Evolutionary conservation across 2,888 invertebrate species (phyloP).

Genomic region (Himalopsyche tibetana): DNA sequence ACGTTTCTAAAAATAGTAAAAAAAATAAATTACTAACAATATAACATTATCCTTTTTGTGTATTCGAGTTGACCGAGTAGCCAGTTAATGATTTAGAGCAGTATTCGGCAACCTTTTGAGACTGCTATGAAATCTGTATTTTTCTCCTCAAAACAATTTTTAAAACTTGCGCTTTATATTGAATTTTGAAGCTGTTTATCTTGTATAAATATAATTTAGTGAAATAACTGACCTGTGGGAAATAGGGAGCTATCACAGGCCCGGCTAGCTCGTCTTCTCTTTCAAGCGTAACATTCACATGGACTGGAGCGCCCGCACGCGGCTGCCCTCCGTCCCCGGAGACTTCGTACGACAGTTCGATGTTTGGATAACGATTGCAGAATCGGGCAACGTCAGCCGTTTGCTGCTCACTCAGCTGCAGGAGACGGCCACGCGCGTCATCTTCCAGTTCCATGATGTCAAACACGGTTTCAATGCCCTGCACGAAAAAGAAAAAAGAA

Average conservation of each 20-base stretch:
- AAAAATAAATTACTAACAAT: background rate
- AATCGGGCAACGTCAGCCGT: constrained; percentile 99
- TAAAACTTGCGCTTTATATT: too few species aligned
- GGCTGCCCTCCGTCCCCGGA: constrained; percentile 70
- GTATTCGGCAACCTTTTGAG: too few species aligned
- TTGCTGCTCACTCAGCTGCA: constrained; percentile 89
- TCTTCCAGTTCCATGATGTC: constrained; percentile 98
- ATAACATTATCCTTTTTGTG: background rate
- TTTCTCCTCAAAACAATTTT: too few species aligned
- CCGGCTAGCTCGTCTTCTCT: constrained; percentile 98
- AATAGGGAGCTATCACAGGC: constrained; percentile 98
- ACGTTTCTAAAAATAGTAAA: constrained; percentile 81
- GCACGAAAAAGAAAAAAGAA: constrained; percentile 57
- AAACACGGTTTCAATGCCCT: constrained; percentile 93
- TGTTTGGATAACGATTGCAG: constrained; percentile 99
- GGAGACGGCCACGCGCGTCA: constrained; percentile 86
- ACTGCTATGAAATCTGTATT: too few species aligned
- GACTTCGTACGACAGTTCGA: constrained; percentile 96
- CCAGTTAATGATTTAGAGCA: too few species aligned
- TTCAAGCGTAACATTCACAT: constrained; percentile 92
- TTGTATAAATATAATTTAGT: background rate
- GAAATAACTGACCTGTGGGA: constrained; percentile 86
- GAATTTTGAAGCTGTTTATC: too few species aligned
- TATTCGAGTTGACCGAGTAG: too few species aligned
- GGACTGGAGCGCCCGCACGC: constrained; percentile 89